phyloP scores from a whole-genome alignment of 2,797 vertebrate genomes.

The Spatula clypeata region DNA sequence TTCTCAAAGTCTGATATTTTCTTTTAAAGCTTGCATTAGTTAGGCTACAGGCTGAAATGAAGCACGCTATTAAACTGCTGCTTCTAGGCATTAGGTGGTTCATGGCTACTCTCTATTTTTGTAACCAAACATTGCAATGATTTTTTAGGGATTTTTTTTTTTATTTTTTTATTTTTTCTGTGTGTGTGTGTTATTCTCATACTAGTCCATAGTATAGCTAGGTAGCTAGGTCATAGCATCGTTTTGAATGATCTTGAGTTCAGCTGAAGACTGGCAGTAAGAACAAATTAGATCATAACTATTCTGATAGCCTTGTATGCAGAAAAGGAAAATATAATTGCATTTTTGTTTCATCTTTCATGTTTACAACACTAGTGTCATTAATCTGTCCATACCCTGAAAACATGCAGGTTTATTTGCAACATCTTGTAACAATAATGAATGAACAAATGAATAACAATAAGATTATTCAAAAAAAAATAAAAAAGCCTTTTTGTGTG shows the following conservation, averaged over 20 bases:
- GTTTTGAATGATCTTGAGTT: constrained; percentile 32
- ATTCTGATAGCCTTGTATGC: background rate
- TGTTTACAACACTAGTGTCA: background rate
- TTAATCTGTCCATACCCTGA: background rate
- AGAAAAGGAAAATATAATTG: constrained; percentile 25
- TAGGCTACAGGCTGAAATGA: constrained; percentile 3
- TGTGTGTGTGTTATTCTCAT: background rate
- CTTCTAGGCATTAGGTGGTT: background rate
- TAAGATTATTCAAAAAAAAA: background rate
- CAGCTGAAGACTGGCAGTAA: background rate
- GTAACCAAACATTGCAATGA: background rate
- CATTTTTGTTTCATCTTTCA: background rate
- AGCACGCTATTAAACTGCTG: background rate
- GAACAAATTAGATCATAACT: background rate
- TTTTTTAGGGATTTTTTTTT: constrained; percentile 20
- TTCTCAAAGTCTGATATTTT: constrained; percentile 23
- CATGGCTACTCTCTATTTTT: background rate
- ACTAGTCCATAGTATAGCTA: background rate
- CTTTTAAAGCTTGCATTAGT: background rate
- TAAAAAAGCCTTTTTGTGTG: too few species aligned
- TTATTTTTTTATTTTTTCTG: background rate
- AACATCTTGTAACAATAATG: background rate
- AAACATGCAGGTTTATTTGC: background rate
- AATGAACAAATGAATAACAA: background rate
- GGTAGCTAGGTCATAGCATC: background rate